Base-by-base conservation (phyloP, 92 coral and sea anemone genomes). In the Zoanthus gigantus region DNA sequence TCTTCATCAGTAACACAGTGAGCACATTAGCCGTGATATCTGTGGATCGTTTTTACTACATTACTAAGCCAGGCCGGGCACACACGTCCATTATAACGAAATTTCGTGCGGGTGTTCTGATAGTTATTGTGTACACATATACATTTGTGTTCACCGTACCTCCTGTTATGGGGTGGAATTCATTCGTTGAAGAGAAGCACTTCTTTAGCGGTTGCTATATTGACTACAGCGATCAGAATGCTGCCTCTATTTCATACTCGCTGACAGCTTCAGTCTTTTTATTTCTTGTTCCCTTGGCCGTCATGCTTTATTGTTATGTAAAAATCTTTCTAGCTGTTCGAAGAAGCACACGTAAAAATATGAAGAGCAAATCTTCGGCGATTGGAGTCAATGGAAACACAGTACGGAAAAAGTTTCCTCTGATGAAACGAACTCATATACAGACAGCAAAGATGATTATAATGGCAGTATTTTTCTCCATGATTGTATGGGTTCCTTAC, bases 381-480 rank as follows among this genome's bases (percentile, higher is more conserved):
- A 92, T 91, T 14, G 83, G 89, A 30, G 71, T 90, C 29, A 84
- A 93, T 45, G 79, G 90, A 61, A 45, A 76, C n/a, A 67, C 91
- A 17, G 30, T 80, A 57, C 63, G 87, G 78, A 89, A 92, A 56
- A 88, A 87, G 67, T 88, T 88, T 65, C 94, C 94, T 4, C 53
- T 90, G 32, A 56, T 90, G 45, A 93, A 93, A 65, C 86, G 98
- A 83, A 95, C 98, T 3, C 99, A 96, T 74, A 92, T 94, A 14
- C 98, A 94, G 74, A 96, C 99, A 0, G 99, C 99, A 11, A 93
- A 93, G 88, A 93, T 96, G 95, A 96, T 96, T 46, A 58, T 94
- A 3, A 94, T 93, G 28, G 98, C 94, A 32, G 96, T 96, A 71
- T 95, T 96, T 74, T 96, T 95, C 89, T 96, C 95, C 9, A 92